Evolutionary conservation across 2,888 invertebrate species (phyloP), one percentile per base, ranked within the genome.

Genomic region (Periphyllus acericola): DNA sequence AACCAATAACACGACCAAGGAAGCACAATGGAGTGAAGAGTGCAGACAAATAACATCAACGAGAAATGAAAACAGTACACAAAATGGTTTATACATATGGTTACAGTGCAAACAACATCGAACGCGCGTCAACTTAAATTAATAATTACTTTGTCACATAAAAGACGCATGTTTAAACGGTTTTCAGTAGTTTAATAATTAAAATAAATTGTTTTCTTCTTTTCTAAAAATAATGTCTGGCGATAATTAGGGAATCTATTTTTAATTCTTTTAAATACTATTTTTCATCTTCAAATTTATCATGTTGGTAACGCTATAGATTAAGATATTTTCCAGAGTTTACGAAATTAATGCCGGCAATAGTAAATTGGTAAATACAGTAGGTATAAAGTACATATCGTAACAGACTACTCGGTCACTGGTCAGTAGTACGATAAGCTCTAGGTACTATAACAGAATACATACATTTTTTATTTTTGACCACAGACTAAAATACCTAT

Each of bases 11-110:
- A 25, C 19, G 36, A 46, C 32, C 40, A 29, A 66, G 14, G 14
- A 40, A 21, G 46, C 66, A 85, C 84, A 85, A 85, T 78, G 25
- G 68, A 52, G 25, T 40, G 25, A 17, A 25, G 25, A 68, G 68
- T 68, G 34, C 8, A 21, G 19, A 75, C 60, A 40, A 6, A 29
- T 25, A 75, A 46, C 40, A 46, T 8, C 19, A 32, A 21, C 81
- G 29, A 36, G 19, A 6, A 74, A 80, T 29, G 32, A 87, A 74
- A 74, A 87, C 80, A 66, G 40, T 80, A 78, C 32, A 84, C 75
- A 87, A 87, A 72, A 87, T 80, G 60, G 60, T n/a, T n/a, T 40
- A 71, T n/a, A 52, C 86, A 87, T 81, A 87, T 87, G 87, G 25
- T 46, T 74, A 46, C 87, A 87, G 87, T 87, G 87, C 11, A 8